phyloP scores from a whole-genome alignment of 2,113 vertebrate genomes.

The Coregonus clupeaformis region DNA sequence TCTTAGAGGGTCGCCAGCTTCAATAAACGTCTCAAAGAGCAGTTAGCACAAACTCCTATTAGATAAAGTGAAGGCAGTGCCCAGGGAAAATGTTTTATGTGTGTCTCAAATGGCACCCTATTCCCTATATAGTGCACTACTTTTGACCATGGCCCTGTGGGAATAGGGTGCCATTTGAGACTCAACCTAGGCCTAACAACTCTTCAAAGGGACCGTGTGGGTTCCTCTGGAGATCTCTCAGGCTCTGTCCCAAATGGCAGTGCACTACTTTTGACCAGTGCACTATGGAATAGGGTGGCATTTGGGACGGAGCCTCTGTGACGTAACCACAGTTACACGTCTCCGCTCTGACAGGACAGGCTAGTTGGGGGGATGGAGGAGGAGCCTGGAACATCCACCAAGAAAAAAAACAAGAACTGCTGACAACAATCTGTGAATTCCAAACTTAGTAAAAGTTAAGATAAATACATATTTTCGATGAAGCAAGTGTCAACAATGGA shows the following conservation, averaged over 20 bases:
- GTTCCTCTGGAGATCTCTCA: slow-evolving; percentile 47
- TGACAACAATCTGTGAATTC: slow-evolving; percentile 37
- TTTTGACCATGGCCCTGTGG: no score
- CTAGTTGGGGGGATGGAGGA: slow-evolving; percentile 29
- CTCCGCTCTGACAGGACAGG: slow-evolving; percentile 42
- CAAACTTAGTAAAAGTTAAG: slow-evolving; percentile 1
- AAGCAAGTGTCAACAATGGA: not conserved
- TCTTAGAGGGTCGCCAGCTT: slow-evolving; percentile 51
- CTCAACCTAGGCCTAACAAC: not conserved
- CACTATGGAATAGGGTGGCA: no score
- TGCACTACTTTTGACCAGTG: no score
- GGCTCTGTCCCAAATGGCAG: no score
- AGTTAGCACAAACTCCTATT: slow-evolving; percentile 50
- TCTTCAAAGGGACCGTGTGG: slow-evolving; percentile 50
- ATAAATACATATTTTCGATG: no score
- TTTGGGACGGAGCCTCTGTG: slow-evolving; percentile 18
- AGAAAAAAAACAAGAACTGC: slow-evolving; percentile 9
- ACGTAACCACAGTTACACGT: slow-evolving; percentile 56
- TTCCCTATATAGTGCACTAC: no score
- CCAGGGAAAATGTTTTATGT: slow-evolving; percentile 52
- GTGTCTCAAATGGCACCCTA: no score
- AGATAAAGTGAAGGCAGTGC: slow-evolving; percentile 48
- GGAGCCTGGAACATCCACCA: slow-evolving; percentile 6
- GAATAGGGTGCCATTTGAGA: no score
- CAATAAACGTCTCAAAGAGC: slow-evolving; percentile 52